Conservation (phyloP, 2,113 vertebrate species). For the Leptodactylus fuscus region DNA sequence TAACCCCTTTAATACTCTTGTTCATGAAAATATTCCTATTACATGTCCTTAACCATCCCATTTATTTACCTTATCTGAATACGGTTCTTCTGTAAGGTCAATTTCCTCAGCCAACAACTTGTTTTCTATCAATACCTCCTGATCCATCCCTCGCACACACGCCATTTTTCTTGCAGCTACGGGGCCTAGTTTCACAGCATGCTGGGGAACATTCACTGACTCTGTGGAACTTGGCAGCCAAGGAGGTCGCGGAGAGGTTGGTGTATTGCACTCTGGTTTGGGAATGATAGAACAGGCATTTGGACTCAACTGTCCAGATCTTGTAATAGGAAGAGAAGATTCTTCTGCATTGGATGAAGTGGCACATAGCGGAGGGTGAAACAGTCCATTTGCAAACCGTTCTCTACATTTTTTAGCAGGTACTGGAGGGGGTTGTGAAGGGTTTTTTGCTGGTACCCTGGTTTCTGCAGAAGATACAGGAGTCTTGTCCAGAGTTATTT, state of each 20-base stretch:
- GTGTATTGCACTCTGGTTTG: conserved; percentile 72
- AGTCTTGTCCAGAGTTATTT: conserved; percentile 66
- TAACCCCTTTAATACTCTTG: no score
- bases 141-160: conserved; percentile 81
- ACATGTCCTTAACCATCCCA: no score
- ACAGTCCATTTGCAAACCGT: conserved; percentile 87
- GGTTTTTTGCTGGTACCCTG: conserved; percentile 81
- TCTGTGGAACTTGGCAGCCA: conserved; percentile 80
- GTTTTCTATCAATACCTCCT: conserved; percentile 86
- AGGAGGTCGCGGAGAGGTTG: conserved; percentile 72
- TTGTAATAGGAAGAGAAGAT: conserved; percentile 80
- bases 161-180: conserved; percentile 80
- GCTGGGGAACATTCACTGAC: conserved; percentile 78
- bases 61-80: conserved; percentile 93
- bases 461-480: conserved; percentile 66
- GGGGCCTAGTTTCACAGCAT: conserved; percentile 82
- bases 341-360: conserved; percentile 72
- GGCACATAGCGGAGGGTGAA: conserved; percentile 68
- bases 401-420: conserved; percentile 94
- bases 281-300: conserved; percentile 68
- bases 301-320: conserved; percentile 69
- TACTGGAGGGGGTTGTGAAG: conserved; percentile 90
- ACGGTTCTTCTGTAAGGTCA: conserved; percentile 95
- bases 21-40: no score
- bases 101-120: conserved; percentile 87